Conservation (phyloP, 2,888 invertebrate species). For the Agrotis clavis region DNA sequence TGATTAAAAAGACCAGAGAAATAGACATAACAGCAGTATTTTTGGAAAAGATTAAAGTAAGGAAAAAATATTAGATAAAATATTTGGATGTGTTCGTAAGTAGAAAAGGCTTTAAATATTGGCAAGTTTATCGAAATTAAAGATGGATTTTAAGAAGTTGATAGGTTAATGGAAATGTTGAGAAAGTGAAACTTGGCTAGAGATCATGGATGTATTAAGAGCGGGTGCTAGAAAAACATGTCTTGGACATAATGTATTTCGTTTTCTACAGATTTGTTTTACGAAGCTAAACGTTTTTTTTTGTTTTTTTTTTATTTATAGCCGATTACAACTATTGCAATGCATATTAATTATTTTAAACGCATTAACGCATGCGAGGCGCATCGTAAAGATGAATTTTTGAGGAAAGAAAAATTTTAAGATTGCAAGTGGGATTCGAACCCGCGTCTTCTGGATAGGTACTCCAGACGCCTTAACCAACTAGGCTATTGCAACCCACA, state of each 20-base stretch:
- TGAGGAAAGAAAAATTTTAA: constrained; percentile 5
- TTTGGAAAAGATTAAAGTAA: constrained; percentile 44
- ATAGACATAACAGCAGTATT: constrained; percentile 35
- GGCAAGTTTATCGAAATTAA: constrained; percentile 27
- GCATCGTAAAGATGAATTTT: no score
- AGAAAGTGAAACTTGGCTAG: constrained; percentile 23
- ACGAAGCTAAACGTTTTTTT: no score
- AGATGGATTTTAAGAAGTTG: constrained; percentile 26
- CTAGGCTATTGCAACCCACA: no score
- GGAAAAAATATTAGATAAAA: constrained; percentile 7
- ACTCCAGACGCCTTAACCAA: no score
- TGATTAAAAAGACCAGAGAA: constrained; percentile 24
- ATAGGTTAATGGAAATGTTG: constrained; percentile 15
- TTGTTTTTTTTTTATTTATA: no score
- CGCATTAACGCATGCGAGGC: no score
- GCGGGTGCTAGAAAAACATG: not conserved
- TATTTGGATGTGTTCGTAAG: constrained; percentile 44
- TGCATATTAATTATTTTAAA: no score
- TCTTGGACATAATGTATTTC: not conserved
- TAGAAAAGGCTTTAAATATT: constrained; percentile 53
- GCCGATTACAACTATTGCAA: no score
- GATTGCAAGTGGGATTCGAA: no score
- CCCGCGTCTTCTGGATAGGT: no score
- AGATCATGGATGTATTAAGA: constrained; percentile 19
- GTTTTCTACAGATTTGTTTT: not conserved